phyloP scores from a whole-genome alignment of 1,140 invertebrate genomes.

The Zaprionus lachaisei region DNA sequence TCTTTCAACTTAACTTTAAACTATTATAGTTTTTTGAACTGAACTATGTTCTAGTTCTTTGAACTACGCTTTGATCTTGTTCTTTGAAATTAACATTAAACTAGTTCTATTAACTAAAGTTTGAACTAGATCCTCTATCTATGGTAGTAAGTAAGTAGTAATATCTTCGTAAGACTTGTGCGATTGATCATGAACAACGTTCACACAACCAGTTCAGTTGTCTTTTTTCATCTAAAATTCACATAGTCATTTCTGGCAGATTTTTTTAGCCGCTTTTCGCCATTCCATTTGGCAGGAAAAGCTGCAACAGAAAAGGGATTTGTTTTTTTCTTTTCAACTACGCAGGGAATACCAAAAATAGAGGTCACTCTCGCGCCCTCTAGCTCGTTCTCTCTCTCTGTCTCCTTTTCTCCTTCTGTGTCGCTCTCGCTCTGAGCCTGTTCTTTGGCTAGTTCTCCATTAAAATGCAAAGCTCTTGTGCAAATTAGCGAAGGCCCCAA shows the following conservation, averaged over 20 bases:
- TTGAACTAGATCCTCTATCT: too few relatives aligned
- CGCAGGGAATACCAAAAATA: slow-evolving; percentile 24
- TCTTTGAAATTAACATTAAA: too few relatives aligned
- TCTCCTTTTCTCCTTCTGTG: neutral
- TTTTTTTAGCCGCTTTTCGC: slow-evolving; percentile 11
- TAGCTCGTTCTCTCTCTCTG: slow-evolving; percentile 2
- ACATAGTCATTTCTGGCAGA: neutral
- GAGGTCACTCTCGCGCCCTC: neutral
- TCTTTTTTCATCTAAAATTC: slow-evolving; percentile 7
- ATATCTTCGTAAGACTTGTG: too few relatives aligned
- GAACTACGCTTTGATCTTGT: too few relatives aligned
- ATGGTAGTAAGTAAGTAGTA: too few relatives aligned
- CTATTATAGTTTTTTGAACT: too few relatives aligned
- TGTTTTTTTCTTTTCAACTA: slow-evolving; percentile 4
- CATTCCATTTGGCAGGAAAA: slow-evolving; percentile 27
- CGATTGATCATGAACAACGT: too few relatives aligned
- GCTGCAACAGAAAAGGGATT: slow-evolving; percentile 32
- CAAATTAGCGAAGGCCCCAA: slow-evolving; percentile 56
- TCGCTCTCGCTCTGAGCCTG: neutral
- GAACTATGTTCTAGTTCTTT: too few relatives aligned
- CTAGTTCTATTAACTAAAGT: too few relatives aligned
- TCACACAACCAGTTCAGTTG: neutral
- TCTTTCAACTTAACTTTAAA: neutral
- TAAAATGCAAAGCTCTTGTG: slow-evolving; percentile 57
- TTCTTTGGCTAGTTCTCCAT: slow-evolving; percentile 26